Base-by-base conservation (phyloP, 2,113 vertebrate species). In the Tragelaphus buxtoni region DNA sequence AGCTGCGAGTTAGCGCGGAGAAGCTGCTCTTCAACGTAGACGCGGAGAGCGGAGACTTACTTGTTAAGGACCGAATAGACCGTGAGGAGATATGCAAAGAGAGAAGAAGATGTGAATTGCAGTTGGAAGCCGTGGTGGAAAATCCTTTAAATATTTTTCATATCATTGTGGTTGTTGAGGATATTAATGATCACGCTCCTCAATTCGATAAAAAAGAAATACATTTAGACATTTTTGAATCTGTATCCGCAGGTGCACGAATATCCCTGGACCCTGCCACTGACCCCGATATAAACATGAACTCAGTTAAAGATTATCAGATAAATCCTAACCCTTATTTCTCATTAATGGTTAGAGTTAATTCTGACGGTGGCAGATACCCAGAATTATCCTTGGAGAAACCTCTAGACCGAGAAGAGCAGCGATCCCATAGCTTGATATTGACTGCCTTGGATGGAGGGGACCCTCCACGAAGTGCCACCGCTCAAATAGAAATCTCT, bases 131-230 rank as follows among this genome's bases (percentile, higher is more conserved):
- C 3, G 88, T 98, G n/a, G 87, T 97, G 76, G 98, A 98, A 96
- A 99, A 98, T 60, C 98, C 98, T 24, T 96, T 98, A 63, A 98
- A 98, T 83, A 94, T 98, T 69, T 98, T 98, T 74, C 97, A 98
- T 63, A 60, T 99, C 63, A 92, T 82, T 8, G 91, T 99, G 20
- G 91, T 96, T 90, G 93, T 99, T 90, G 74, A 98, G 74, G 98
- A 99, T 94, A 95, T 98, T 76, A 99, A 99, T 72, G 97, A 97
- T 22, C 88, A 98, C 12, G 85, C 94, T 1, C 97, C 96, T 90
- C 93, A 88, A 30, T 98, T 97, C 47, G 84, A 98, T 80, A 92
- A 95, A 96, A 55, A 94, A 35, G 85, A 97, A 84, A 94, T 95
- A 69, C 55, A n/a, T 42, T 93, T 97, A 63, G 97, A 97, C 94